Base-by-base conservation (phyloP, 2,888 invertebrate genomes). In the Acleris laterana region DNA sequence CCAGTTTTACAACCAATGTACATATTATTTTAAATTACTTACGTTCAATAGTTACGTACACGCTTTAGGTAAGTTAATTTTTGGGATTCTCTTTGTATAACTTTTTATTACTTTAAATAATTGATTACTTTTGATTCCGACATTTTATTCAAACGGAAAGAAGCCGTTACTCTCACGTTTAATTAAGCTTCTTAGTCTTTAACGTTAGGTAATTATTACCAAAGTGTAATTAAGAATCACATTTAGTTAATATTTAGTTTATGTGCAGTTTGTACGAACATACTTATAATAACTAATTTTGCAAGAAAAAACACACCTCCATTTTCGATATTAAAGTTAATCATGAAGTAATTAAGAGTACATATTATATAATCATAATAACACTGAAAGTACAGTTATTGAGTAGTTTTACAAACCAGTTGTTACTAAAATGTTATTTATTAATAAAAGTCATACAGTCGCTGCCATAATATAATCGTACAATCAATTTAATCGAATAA, bases 151-250 rank as follows among this genome's bases (percentile, higher is more conserved):
- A 48, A 53, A 60, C 19, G 13, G 11, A 32, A 48, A 22, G 57
- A 71, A 74, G 72, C 72, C 67, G 70, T 74, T 74, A 72, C 77
- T 85, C 84, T 88, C 87, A 88, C 75, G 77, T 76, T 77, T 77
- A 69, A 73, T 82, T 80, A 88, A 87, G 78, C 79, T 82, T 70
- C 79, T 82, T 70, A 46, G 46, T 74, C 82, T 81, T 81, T 83
- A 84, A 85, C 81, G 77, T 72, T 90, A 91, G 90, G 83, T 91
- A 83, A 87, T 85, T 88, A 90, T 90, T 90, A 92, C 92, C 92
- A 92, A 92, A 92, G 92, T 90, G 88, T 92, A 90, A 87, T 87
- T 91, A 89, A 85, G 90, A 79, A 85, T 87, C 85, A 86, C 82
- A 82, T 82, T 80, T 87, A 90, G 88, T 81, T 65, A 71, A 75